Evolutionary conservation across 2,113 vertebrate genomes (phyloP).

Genomic region (Stomatorhinus ivindoensis): DNA sequence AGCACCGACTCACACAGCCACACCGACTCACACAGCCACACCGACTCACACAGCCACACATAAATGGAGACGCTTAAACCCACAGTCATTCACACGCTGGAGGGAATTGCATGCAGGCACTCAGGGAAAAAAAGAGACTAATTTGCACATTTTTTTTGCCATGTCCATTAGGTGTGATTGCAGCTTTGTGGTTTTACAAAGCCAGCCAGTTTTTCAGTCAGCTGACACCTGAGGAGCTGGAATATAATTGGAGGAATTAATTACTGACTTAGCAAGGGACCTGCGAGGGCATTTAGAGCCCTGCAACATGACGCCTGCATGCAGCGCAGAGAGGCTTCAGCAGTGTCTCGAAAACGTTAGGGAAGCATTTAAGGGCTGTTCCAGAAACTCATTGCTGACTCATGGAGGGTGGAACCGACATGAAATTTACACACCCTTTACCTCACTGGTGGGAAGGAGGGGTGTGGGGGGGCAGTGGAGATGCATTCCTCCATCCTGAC

Average conservation of each 20-base stretch:
- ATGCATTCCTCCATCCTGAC: background rate
- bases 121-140: background rate
- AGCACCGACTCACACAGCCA: background rate
- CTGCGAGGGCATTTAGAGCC: background rate
- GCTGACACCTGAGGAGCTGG: background rate
- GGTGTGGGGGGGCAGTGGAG: no score
- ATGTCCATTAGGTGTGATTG: background rate
- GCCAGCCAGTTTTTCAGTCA: background rate
- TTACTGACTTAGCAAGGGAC: background rate
- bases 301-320: background rate
- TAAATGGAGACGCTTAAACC: background rate
- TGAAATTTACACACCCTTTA: background rate
- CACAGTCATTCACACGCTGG: background rate
- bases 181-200: background rate
- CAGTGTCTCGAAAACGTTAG: background rate
- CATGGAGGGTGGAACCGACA: background rate
- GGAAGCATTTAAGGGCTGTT: background rate
- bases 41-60: background rate
- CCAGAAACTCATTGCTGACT: background rate
- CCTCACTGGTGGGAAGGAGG: background rate
- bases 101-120: background rate
- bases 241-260: background rate
- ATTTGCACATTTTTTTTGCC: background rate
- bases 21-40: no score
- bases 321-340: background rate